Base-by-base conservation (phyloP, 2,888 invertebrate genomes). In the Spodoptera littoralis region DNA sequence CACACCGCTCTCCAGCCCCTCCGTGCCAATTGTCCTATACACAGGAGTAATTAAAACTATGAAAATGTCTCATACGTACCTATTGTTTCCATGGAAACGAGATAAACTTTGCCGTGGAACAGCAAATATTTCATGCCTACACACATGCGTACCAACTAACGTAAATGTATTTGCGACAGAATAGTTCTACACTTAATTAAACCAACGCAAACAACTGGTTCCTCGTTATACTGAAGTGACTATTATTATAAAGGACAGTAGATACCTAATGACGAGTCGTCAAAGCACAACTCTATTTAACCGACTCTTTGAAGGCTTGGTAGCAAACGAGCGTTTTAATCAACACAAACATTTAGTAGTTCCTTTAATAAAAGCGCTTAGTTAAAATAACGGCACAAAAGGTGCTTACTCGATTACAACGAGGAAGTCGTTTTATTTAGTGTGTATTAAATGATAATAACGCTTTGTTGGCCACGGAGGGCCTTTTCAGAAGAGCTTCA, bases 361-460 rank as follows among this genome's bases (percentile, higher is more conserved):
- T 61, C 59, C 66, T 70, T 67, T 48, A 76, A 65, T 74, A 58
- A 68, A 62, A 59, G 60, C 62, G 52, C 60, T 60, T 61, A 55
- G 55, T 56, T 63, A 50, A 56, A 74, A 76, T 74, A 78, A 77
- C 70, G 56, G 54, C 44, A 22, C 58, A 43, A 59, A 71, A 64
- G 57, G 48, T 63, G 59, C 58, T 76, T 60, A 77, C 65, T 56
- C 18, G 48, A 71, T 73, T 65, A 68, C 49, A 50, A 48, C 44
- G 45, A 55, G 56, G 43, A 59, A 77, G 72, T 75, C 71, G 70
- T 73, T 80, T 83, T 84, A 83, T 84, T 83, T 82, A 77, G 81
- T 79, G 83, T 79, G 83, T 83, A 84, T 82, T 82, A 84, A 84
- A 83, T 81, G 82, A 86, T 83, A 87, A 85, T 86, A 84, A 80